Evolutionary conservation across 2,113 vertebrate genomes (phyloP), one percentile per base, ranked within the genome.

Genomic region (Cromileptes altivelis): DNA sequence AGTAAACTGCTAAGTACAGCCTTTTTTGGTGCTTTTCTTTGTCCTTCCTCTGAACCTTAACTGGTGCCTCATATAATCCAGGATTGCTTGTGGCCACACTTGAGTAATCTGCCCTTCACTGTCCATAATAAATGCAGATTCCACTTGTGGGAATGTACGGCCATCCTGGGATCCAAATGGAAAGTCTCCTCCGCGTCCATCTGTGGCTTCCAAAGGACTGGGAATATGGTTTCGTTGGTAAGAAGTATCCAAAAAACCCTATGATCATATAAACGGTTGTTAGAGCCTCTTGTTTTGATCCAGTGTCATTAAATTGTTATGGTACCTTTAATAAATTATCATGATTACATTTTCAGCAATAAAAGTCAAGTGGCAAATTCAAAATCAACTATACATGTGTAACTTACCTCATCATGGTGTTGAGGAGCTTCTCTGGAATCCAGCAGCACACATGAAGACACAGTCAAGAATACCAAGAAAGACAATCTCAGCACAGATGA

Each of bases 1-100:
- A 81, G 11, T 53, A 60, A 69, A 85, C 2, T 18, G 11, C 25
- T 55, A 58, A 30, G 53, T 42, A n/a, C 33, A 53, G 75, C 23
- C 17, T 23, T 58, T 64, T 40, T 75, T 82, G 14, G 60, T 62
- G 70, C 68, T 89, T 82, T 92, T 95, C 84, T 93, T 95, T 74
- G 94, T 94, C 67, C 90, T 81, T 50, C 89, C 93, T 87, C 88
- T 93, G 88, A 93, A 95, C 74, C 72, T 88, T 11, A 85, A 67
- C 81, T 94, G 92, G 13, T 89, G 81, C 49, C 77, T 92, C 88
- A 93, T 93, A 71, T 92, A 92, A 71, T 94, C 85, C 69, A 88
- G 49, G 27, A 95, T 85, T 4, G 50, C 47, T 2, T 80, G 77
- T 2, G 91, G 88, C 92, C 91, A 93, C 52, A 88, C 27, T n/a